Evolutionary conservation across 2,888 invertebrate species (phyloP).

Genomic region (Altica lythri): DNA sequence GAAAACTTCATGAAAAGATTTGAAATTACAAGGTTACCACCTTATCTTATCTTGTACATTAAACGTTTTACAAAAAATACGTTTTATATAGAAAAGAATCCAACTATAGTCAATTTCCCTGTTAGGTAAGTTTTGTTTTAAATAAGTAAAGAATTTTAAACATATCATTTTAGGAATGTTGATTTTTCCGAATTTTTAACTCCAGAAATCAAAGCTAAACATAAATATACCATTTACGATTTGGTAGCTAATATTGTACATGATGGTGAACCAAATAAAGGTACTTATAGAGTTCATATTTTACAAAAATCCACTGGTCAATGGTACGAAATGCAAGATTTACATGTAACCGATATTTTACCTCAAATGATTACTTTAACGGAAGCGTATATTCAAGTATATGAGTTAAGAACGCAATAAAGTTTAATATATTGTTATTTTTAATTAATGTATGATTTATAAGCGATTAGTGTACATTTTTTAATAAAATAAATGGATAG

Average conservation of each 20-base stretch:
- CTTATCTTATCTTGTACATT: slow-evolving; percentile 93
- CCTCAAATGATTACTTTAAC: slow-evolving; percentile 99
- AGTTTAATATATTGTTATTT: no score
- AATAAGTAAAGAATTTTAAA: slow-evolving; percentile 8
- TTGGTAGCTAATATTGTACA: slow-evolving; percentile 99
- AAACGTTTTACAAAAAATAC: slow-evolving; percentile 99
- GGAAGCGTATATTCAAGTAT: slow-evolving; percentile 96
- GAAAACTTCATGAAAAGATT: slow-evolving; percentile 98
- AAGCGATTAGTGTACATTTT: no score
- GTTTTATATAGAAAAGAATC: slow-evolving; percentile 98
- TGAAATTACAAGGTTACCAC: slow-evolving; percentile 91
- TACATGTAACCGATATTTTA: slow-evolving; percentile 96
- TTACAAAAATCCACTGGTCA: slow-evolving; percentile 85
- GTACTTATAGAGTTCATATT: slow-evolving; percentile 93
- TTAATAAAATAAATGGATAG: no score
- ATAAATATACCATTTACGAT: slow-evolving; percentile 90
- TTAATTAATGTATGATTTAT: no score
- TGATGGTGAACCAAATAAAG: slow-evolving; percentile 94
- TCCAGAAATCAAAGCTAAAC: slow-evolving; percentile 76
- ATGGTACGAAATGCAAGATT: slow-evolving; percentile 89
- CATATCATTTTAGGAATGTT: slow-evolving; percentile 74
- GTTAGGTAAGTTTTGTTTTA: slow-evolving; percentile 81
- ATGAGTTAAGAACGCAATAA: slow-evolving; percentile 59
- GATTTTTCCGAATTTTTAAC: slow-evolving; percentile 96
- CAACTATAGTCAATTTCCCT: slow-evolving; percentile 99